Base-by-base conservation (phyloP, 2,797 vertebrate species). In the Pteronotus mesoamericanus region DNA sequence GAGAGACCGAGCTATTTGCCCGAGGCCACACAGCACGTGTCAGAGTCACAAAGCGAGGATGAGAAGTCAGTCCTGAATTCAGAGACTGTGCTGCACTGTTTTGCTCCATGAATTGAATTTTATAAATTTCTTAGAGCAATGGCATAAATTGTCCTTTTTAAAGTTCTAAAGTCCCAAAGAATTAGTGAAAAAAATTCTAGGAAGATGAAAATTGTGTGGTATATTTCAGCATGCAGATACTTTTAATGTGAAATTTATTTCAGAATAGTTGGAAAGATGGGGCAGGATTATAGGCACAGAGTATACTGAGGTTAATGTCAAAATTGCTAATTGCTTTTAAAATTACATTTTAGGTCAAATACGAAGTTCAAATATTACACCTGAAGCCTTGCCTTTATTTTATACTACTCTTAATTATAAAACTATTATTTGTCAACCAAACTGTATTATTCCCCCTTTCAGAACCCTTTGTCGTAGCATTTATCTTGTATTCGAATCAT, bases 231-330 rank as follows among this genome's bases (percentile, higher is more conserved):
- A 26, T 64, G 26, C 3, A 48, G 18, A 37, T 69, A 84, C 44
- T 69, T 77, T 89, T 84, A 74, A 39, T 37, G 24, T 80, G 32
- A 91, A 94, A 53, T 91, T 74, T 64, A 82, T 42, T n/a, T 32
- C 32, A 90, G 78, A 97, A 79, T 83, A 74, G 95, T 2, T 84
- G 61, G 64, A 94, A 96, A 83, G 44, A 44, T 55, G 64, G 72
- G 8, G 22, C 37, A 85, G 59, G 53, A 55, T 42, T 57, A 78
- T 29, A 66, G 86, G 9, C 26, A 84, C 1, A 86, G 46, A 64
- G 34, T 46, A 87, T 51, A 74, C 0, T 69, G 64, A 95, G 10
- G 24, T 48, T 72, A 83, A 64, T 44, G 21, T 68, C 53, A 75
- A 84, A 96, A 55, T 72, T 88, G 22, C 42, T 51, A 78, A 42